Evolutionary conservation across 2,113 vertebrate species (phyloP).

Genomic region (Octodon degus): DNA sequence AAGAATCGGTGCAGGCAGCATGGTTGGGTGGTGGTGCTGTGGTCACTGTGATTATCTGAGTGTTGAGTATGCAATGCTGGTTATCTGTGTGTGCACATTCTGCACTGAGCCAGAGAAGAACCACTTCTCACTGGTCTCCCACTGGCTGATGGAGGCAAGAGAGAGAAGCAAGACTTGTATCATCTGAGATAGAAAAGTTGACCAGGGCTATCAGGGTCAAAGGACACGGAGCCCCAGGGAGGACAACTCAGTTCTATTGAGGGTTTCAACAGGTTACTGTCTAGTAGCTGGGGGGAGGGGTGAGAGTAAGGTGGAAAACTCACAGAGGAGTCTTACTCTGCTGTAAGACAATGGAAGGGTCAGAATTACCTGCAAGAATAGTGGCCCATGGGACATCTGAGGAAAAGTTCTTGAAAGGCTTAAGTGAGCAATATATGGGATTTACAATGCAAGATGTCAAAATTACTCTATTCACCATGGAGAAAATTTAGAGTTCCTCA

Average conservation of each 20-base stretch:
- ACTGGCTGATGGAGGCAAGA: background rate
- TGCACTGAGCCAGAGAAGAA: background rate
- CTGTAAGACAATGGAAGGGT: background rate
- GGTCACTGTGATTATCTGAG: too few species aligned
- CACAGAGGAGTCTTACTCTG: too few species aligned
- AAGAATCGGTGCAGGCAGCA: background rate
- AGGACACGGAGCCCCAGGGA: background rate
- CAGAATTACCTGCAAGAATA: background rate
- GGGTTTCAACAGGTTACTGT: background rate
- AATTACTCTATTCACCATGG: background rate
- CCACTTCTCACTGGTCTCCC: background rate
- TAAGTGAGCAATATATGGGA: background rate
- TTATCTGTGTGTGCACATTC: background rate
- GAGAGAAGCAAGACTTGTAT: background rate
- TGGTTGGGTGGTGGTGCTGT: background rate
- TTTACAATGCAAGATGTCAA: background rate
- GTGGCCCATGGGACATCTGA: background rate
- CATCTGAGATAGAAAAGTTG: slow-evolving; percentile 6
- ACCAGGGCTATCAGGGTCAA: background rate
- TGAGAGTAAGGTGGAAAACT: background rate
- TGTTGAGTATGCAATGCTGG: background rate
- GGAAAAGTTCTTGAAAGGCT: background rate
- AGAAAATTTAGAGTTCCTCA: background rate
- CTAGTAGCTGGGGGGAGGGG: background rate
- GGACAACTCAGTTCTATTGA: background rate